Evolutionary conservation across 2,797 vertebrate species (phyloP).

Genomic region (Alosa sapidissima): DNA sequence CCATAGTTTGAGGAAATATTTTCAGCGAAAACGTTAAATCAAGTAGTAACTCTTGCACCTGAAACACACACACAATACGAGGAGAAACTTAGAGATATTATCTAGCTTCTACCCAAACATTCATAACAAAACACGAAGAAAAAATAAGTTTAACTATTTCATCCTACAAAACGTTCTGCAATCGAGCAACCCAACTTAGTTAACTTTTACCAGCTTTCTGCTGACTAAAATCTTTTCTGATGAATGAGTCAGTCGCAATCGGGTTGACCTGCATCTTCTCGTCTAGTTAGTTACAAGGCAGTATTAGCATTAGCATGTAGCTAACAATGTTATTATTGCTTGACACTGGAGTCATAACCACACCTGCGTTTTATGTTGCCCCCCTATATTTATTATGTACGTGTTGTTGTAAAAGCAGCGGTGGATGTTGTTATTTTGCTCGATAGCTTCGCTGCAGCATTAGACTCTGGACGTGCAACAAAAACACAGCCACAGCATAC

Average conservation of each 20-base stretch:
- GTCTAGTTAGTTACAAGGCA: neutral
- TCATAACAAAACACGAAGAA: neutral
- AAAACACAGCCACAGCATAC: conserved; percentile 27
- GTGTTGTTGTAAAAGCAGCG: too few relatives aligned
- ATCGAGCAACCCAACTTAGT: neutral
- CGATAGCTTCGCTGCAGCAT: neutral
- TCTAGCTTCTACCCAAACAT: neutral
- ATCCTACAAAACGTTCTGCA: neutral
- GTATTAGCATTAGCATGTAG: neutral
- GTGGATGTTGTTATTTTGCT: neutral
- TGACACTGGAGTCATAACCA: neutral
- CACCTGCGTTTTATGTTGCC: neutral
- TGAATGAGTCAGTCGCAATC: neutral
- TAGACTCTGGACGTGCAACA: conserved; percentile 19
- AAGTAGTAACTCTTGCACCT: neutral
- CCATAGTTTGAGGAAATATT: conserved; percentile 64
- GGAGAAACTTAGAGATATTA: neutral
- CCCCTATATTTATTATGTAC: neutral
- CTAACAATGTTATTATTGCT: neutral
- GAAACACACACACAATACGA: neutral
- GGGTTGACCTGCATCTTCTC: neutral
- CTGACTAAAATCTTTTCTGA: neutral
- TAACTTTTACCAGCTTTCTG: neutral
- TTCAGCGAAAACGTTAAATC: neutral
- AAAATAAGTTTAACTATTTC: neutral